phyloP scores from a whole-genome alignment of 2,113 vertebrate genomes.

The Lasiurus cinereus region DNA sequence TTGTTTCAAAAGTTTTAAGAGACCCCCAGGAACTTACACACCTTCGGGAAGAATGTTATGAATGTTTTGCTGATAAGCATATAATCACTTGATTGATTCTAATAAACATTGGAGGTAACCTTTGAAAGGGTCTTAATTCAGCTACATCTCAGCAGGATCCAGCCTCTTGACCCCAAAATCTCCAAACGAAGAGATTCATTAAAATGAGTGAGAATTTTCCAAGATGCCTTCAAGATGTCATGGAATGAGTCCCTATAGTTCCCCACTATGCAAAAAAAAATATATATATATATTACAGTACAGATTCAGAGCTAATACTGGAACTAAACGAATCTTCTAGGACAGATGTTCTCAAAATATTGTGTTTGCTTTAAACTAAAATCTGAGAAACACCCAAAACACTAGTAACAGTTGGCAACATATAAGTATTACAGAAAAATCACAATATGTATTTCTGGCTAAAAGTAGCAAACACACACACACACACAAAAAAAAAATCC shows the following conservation, averaged over 20 bases:
- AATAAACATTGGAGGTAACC: slow-evolving; percentile 38
- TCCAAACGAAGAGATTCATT: slow-evolving; percentile 31
- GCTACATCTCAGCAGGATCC: not conserved
- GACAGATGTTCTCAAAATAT: slow-evolving; percentile 46
- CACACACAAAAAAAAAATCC: not conserved
- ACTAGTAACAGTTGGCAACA: not conserved
- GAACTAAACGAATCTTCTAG: slow-evolving; percentile 15
- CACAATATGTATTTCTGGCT: slow-evolving; percentile 1
- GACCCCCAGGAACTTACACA: not conserved
- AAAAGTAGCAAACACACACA: slow-evolving; percentile 45
- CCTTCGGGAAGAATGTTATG: not conserved
- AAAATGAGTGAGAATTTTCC: slow-evolving; percentile 54
- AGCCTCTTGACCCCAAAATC: not conserved
- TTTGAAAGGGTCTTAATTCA: slow-evolving; percentile 27
- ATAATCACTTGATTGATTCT: slow-evolving; percentile 21
- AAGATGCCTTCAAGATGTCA: slow-evolving; percentile 31
- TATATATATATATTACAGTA: not conserved
- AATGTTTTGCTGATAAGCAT: slow-evolving; percentile 39
- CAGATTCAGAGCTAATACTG: slow-evolving; percentile 53
- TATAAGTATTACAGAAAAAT: slow-evolving; percentile 27
- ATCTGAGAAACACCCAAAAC: slow-evolving; percentile 49
- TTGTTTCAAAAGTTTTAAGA: slow-evolving; percentile 11
- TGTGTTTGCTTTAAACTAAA: slow-evolving; percentile 47
- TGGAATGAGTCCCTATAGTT: slow-evolving; percentile 36
- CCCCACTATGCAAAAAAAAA: slow-evolving; percentile 38